Conservation (phyloP, 2,888 invertebrate genomes). For the Gortyna flavago region DNA sequence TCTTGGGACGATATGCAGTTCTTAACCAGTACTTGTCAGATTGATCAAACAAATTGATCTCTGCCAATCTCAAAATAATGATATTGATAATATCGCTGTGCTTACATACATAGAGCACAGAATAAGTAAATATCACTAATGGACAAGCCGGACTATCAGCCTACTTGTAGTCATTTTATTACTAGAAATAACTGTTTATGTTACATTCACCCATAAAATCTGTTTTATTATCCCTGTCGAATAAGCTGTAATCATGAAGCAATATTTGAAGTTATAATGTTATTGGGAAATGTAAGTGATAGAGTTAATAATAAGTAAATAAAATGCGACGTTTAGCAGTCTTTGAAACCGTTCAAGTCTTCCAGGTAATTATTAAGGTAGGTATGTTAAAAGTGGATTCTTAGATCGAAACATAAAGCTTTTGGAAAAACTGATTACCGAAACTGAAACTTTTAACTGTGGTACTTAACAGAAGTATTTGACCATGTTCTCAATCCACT, state of each 20-base stretch:
- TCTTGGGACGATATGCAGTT: not conserved
- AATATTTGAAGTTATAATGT: slow-evolving; percentile 16
- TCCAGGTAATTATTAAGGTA: too few species aligned
- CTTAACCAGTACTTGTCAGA: not conserved
- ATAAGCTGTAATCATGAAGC: slow-evolving; percentile 15
- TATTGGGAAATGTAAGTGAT: not conserved
- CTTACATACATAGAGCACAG: not conserved
- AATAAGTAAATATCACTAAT: slow-evolving; percentile 21
- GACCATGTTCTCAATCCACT: too few species aligned
- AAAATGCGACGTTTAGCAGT: too few species aligned
- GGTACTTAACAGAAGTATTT: too few species aligned
- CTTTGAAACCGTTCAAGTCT: not conserved
- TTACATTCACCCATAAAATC: slow-evolving; percentile 25
- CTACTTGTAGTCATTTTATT: slow-evolving; percentile 16
- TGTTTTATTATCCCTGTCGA: slow-evolving; percentile 13
- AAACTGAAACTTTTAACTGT: not conserved
- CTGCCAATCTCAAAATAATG: not conserved
- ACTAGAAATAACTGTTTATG: slow-evolving; percentile 10
- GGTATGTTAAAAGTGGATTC: too few species aligned
- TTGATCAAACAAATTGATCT: not conserved
- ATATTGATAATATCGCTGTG: not conserved
- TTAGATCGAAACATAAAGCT: too few species aligned
- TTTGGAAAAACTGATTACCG: too few species aligned
- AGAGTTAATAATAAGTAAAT: not conserved
- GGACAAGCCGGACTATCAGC: not conserved